A percentile compares a stretch with the other conserved stretches of the same genome.
Conservation (phyloP, 2,113 vertebrate genomes). For the Mesitornis unicolor region DNA sequence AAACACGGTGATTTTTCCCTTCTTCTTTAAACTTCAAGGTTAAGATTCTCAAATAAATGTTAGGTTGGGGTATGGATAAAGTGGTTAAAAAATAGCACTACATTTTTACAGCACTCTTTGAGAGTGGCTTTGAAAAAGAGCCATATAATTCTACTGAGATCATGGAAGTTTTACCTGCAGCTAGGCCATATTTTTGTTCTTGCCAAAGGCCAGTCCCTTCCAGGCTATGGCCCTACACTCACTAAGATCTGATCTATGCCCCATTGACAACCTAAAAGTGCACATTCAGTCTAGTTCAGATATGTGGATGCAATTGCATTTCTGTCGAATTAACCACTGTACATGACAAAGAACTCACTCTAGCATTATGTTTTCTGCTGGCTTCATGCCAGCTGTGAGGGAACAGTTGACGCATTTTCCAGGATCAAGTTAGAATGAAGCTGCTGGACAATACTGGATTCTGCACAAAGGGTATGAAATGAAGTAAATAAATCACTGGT, state of each 20-base stretch:
- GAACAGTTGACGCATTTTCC: background rate
- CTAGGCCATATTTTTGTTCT: background rate
- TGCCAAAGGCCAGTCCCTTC: background rate
- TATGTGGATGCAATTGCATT: background rate
- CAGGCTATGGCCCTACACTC: background rate
- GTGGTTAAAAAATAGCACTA: background rate
- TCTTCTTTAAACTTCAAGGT: constrained; percentile 11
- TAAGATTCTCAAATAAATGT: constrained; percentile 8
- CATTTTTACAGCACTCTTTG: background rate
- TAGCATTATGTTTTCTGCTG: background rate
- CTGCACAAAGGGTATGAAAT: background rate
- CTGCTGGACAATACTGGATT: background rate
- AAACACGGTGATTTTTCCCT: background rate
- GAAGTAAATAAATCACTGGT: background rate
- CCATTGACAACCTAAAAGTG: background rate
- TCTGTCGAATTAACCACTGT: background rate
- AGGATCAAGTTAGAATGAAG: background rate
- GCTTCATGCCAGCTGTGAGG: background rate
- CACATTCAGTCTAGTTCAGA: background rate
- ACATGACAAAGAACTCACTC: background rate
- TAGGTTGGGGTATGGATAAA: background rate
- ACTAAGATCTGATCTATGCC: background rate
- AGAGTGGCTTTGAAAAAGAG: background rate
- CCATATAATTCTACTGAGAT: background rate
- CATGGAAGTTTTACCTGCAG: background rate